These are phyloP conservation scores for Palythoa heliodiscus DNA, from an alignment of 92 coral and sea anemone species.

Conservation along the genomic window DNA sequence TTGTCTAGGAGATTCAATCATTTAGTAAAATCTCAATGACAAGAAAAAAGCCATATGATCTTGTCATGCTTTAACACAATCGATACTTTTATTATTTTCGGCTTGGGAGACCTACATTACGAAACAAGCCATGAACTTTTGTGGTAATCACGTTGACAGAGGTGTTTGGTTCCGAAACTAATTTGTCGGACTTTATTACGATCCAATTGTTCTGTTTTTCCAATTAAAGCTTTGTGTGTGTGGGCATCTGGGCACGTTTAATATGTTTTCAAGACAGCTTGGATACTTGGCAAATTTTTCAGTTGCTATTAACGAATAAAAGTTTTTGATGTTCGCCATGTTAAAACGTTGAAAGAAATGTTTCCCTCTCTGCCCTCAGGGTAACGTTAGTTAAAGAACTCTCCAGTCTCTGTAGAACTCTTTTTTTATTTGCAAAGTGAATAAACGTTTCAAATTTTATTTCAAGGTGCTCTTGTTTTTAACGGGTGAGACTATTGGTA, in stretches of 20 bases:
- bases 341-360: neutral
- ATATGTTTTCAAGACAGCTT: conserved; percentile 28
- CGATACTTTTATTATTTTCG: neutral
- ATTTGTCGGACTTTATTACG: neutral
- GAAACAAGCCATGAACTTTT: neutral
- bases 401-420: neutral
- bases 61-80: neutral
- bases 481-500: no score
- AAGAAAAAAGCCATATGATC: neutral
- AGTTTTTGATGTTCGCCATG: neutral
- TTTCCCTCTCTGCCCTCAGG: neutral
- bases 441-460: no score
- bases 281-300: neutral
- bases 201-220: conserved; percentile 36
- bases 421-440: no score
- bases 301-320: conserved; percentile 7
- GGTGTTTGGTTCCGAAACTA: neutral
- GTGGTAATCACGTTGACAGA: neutral
- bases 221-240: conserved; percentile 45
- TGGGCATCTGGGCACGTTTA: conserved; percentile 46
- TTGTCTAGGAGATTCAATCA: no score
- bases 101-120: neutral
- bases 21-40: neutral
- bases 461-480: no score
- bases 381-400: neutral